phyloP scores from a whole-genome alignment of 2,888 invertebrate species.

The Corythucha ciliata region DNA sequence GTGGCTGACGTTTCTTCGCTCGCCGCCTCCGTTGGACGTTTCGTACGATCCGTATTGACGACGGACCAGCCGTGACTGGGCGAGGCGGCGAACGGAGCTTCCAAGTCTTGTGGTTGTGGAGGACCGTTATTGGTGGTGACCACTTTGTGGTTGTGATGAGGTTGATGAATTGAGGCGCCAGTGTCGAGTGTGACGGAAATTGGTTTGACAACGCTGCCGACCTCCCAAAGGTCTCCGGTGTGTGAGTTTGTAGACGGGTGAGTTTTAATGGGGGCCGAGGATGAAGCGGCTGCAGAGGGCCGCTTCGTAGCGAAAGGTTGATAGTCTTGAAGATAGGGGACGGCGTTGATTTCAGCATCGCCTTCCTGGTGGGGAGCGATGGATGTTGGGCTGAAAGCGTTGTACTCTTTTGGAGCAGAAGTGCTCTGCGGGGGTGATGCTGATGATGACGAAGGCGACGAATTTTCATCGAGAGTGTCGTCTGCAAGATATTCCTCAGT shows the following conservation, averaged over 20 bases:
- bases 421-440: too few species aligned
- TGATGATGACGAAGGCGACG: too few species aligned
- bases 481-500: constrained; percentile 42
- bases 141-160: constrained; percentile 26
- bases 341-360: constrained; percentile 43
- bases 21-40: too few species aligned
- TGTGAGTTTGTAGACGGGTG: too few species aligned
- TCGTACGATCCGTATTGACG: too few species aligned
- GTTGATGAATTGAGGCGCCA: constrained; percentile 13
- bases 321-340: constrained; percentile 45
- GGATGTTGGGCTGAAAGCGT: constrained; percentile 35
- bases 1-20: too few species aligned
- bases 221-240: constrained; percentile 13
- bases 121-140: too few species aligned
- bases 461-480: too few species aligned
- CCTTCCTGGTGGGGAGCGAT: too few species aligned
- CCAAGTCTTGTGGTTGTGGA: constrained; percentile 50
- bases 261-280: too few species aligned
- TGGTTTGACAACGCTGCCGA: constrained; percentile 24
- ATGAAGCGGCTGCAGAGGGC: too few species aligned
- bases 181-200: constrained; percentile 32
- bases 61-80: constrained; percentile 39
- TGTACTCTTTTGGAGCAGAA: constrained; percentile 36
- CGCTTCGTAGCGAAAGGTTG: constrained; percentile 42
- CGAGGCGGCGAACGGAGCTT: constrained; percentile 61